A percentile compares a stretch with the other conserved stretches of the same genome.
phyloP scores from a whole-genome alignment of 64 coral and sea anemone species.

The Dendronephthya gigantea region DNA sequence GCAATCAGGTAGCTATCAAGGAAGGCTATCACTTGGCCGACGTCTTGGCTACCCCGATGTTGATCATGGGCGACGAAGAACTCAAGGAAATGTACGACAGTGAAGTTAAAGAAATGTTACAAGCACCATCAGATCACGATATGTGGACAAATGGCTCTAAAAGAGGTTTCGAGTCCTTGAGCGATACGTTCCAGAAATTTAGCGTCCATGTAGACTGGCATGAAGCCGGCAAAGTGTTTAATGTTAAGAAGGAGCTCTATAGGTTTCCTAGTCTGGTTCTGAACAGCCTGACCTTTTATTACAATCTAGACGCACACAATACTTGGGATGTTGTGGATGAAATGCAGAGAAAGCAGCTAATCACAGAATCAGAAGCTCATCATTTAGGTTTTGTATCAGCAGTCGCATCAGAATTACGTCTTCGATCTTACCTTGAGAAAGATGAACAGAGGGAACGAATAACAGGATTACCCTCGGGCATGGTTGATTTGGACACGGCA shows the following conservation, averaged over 20 bases:
- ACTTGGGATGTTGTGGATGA: background rate
- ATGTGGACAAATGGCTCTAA: background rate
- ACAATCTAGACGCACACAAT: background rate
- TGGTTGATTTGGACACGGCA: too few relatives aligned
- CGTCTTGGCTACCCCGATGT: background rate
- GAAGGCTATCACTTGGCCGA: background rate
- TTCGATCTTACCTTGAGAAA: background rate
- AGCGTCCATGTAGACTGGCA: background rate
- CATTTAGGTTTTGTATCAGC: background rate
- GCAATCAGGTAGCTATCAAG: background rate
- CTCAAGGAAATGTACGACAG: background rate
- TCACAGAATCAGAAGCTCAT: background rate
- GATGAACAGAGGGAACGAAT: too few relatives aligned
- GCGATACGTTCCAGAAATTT: background rate
- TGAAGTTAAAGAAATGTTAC: background rate
- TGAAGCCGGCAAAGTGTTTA: background rate
- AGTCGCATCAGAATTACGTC: background rate
- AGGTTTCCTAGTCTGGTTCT: background rate
- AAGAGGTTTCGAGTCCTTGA: background rate
- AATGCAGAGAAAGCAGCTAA: background rate
- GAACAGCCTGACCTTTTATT: background rate
- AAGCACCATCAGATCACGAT: background rate
- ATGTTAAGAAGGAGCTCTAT: conserved; percentile 2
- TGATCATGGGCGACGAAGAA: background rate
- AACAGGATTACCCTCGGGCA: too few relatives aligned